phyloP scores from a whole-genome alignment of 2,113 vertebrate genomes.

The Serilophus lunatus region DNA sequence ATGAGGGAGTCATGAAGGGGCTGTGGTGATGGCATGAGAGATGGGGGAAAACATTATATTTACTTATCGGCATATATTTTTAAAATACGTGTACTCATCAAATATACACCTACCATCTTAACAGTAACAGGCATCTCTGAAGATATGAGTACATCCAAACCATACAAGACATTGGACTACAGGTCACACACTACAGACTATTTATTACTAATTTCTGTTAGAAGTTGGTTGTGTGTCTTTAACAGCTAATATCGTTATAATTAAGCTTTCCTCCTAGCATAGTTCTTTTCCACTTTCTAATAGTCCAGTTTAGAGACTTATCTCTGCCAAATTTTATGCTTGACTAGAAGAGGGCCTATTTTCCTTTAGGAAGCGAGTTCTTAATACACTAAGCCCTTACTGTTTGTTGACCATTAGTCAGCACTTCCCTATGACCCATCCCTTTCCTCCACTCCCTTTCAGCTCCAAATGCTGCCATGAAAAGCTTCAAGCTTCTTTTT shows the following conservation, averaged over 20 bases:
- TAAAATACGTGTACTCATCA: background rate
- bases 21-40: background rate
- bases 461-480: background rate
- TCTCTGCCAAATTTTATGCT: background rate
- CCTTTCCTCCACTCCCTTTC: slow-evolving; percentile 34
- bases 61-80: background rate
- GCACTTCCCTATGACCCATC: slow-evolving; percentile 29
- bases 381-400: background rate
- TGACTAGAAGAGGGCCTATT: background rate
- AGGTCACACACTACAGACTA: background rate
- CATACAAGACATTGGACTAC: background rate
- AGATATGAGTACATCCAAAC: background rate
- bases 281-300: background rate
- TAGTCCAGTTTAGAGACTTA: background rate
- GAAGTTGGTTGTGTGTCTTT: background rate
- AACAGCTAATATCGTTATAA: background rate
- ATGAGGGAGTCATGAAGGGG: background rate
- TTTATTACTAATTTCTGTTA: background rate
- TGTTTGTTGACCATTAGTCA: slow-evolving; percentile 41
- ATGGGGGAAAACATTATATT: background rate
- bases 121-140: background rate
- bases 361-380: background rate
- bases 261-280: background rate
- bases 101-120: background rate
- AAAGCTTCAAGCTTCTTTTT: background rate